These are phyloP conservation scores for Neomonachus schauinslandi DNA, from an alignment of 2,113 vertebrate genomes.

Conservation along the genomic window DNA sequence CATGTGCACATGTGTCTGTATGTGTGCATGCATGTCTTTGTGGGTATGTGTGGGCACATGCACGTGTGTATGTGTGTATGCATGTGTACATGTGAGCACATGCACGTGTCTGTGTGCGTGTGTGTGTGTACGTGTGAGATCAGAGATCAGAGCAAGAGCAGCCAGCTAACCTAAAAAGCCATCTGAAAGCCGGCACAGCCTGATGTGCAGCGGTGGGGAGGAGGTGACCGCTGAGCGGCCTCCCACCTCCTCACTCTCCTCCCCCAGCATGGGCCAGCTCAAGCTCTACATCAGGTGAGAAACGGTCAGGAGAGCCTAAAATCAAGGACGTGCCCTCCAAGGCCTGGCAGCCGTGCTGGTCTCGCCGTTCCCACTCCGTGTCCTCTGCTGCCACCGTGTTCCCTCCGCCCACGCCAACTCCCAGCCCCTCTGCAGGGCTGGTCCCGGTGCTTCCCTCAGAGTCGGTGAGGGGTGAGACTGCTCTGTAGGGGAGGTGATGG, in stretches of 20 bases:
- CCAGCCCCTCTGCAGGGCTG: background rate
- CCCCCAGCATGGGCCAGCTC: background rate
- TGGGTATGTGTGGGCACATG: background rate
- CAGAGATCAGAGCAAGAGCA: background rate
- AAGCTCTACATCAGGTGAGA: background rate
- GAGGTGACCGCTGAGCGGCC: too few species aligned
- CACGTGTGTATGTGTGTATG: too few species aligned
- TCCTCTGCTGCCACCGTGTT: background rate
- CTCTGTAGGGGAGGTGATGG: too few species aligned
- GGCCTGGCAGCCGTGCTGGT: background rate
- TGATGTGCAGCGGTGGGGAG: rapidly evolving
- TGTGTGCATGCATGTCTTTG: background rate
- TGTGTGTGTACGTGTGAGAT: too few species aligned
- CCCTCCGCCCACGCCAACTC: background rate
- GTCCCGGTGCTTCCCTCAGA: background rate
- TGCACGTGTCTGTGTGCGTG: rapidly evolving
- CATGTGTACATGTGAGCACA: too few species aligned
- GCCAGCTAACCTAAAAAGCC: background rate
- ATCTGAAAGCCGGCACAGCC: background rate
- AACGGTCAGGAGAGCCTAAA: background rate
- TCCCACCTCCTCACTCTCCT: background rate
- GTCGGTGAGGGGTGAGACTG: rapidly evolving
- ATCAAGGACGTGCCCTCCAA: background rate
- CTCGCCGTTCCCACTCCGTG: rapidly evolving
- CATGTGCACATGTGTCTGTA: background rate